Percentiles rank a stretch among this genome's conserved stretches.
phyloP scores from a whole-genome alignment of 1,140 invertebrate genomes.

The Pinna nobilis region DNA sequence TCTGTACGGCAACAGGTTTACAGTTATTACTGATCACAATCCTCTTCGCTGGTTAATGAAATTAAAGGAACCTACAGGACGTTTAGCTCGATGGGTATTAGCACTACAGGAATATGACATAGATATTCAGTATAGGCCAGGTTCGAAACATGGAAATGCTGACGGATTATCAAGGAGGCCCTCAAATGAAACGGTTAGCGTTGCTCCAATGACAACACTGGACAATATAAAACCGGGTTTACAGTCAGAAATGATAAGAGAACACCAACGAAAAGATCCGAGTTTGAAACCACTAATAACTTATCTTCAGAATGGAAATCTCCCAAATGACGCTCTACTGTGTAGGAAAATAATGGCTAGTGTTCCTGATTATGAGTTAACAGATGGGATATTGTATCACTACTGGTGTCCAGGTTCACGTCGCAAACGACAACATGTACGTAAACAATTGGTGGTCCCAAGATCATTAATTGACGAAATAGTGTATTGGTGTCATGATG shows the following conservation, averaged over 20 bases:
- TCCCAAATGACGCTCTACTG: not conserved
- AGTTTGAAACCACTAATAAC: not conserved
- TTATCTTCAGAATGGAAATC: conserved; percentile 1
- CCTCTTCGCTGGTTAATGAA: not conserved
- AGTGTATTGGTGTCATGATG: conserved; percentile 20
- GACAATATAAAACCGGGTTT: not conserved
- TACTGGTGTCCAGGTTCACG: not conserved
- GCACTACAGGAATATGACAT: conserved; percentile 2
- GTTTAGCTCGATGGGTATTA: not conserved
- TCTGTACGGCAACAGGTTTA: not conserved
- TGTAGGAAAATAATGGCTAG: not conserved
- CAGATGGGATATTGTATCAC: not conserved
- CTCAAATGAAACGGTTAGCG: not conserved
- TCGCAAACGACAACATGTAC: not conserved
- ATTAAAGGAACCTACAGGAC: not conserved
- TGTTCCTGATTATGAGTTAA: conserved; percentile 8
- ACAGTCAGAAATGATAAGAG: not conserved
- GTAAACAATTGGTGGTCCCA: not conserved
- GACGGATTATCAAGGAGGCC: conserved; percentile 14
- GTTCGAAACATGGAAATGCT: conserved; percentile 36
- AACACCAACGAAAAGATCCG: conserved; percentile 15
- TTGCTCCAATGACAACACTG: not conserved
- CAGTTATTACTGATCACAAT: not conserved
- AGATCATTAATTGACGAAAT: conserved; percentile 1
- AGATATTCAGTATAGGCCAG: conserved; percentile 1